Evolutionary conservation across 1,140 invertebrate genomes (phyloP).

Genomic region (Kradibia gibbosae): DNA sequence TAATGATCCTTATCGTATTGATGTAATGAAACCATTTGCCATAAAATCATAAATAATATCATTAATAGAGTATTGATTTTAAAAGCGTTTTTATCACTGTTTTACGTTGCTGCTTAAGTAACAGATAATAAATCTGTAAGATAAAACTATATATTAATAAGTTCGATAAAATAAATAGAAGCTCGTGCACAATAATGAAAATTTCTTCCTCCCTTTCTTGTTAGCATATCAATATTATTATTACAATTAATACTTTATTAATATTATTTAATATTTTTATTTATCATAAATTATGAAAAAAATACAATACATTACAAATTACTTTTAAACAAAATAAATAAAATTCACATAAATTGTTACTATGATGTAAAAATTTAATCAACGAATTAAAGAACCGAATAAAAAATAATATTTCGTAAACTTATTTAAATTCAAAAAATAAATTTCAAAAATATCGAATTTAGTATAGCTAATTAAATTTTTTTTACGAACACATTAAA

Average conservation of each 20-base stretch:
- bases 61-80: neutral
- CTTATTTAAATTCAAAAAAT: neutral
- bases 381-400: neutral
- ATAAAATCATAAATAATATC: neutral
- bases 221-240: neutral
- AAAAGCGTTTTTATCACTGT: neutral
- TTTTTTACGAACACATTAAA: neutral
- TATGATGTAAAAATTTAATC: conserved; percentile 5
- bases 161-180: neutral
- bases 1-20: neutral
- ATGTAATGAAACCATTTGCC: neutral
- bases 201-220: no score
- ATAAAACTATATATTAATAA: neutral
- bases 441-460: neutral
- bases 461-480: neutral
- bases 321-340: conserved; percentile 12
- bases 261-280: conserved; percentile 40
- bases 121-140: neutral
- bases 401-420: neutral
- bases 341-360: conserved; percentile 1
- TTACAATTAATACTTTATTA: neutral
- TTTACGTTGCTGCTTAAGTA: neutral
- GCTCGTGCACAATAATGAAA: neutral
- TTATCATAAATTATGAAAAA: conserved; percentile 34
- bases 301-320: conserved; percentile 24